phyloP scores from a whole-genome alignment of 2,888 invertebrate species.

The Aspidiotus destructor region DNA sequence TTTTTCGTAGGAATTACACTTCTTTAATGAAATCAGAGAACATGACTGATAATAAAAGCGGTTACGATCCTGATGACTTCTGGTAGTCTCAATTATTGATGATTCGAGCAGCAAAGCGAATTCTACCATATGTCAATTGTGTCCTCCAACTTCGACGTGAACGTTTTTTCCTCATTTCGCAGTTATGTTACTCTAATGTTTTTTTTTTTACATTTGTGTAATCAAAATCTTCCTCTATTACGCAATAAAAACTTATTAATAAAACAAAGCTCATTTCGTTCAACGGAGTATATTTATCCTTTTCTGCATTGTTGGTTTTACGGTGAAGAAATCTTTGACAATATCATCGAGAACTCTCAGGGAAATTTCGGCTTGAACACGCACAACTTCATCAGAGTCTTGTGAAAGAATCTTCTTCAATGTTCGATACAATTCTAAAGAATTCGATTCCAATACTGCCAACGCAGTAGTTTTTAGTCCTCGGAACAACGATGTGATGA shows the following conservation, averaged over 20 bases:
- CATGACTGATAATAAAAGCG: constrained; percentile 69
- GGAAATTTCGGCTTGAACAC: constrained; percentile 65
- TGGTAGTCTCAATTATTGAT: constrained; percentile 52
- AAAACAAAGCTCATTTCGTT: too few species aligned
- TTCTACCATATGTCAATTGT: too few species aligned
- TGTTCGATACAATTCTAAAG: constrained; percentile 60
- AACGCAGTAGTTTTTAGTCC: constrained; percentile 64
- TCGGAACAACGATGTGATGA: constrained; percentile 61
- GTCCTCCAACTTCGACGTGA: too few species aligned
- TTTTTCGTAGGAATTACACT: constrained; percentile 56
- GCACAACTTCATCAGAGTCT: constrained; percentile 58
- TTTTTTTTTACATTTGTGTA: too few species aligned
- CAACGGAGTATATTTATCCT: constrained; percentile 45
- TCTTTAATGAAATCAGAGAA: constrained; percentile 71
- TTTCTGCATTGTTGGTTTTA: constrained; percentile 50
- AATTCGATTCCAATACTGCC: constrained; percentile 52
- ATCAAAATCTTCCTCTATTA: too few species aligned
- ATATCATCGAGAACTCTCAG: constrained; percentile 51
- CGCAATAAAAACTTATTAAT: too few species aligned
- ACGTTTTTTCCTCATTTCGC: too few species aligned
- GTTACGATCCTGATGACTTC: constrained; percentile 90
- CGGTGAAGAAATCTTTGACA: constrained; percentile 38
- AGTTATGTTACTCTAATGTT: too few species aligned
- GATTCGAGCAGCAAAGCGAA: too few species aligned
- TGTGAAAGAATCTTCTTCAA: constrained; percentile 55